Evolutionary conservation across 1,140 invertebrate species (phyloP).

Genomic region (Heliconius himera): DNA sequence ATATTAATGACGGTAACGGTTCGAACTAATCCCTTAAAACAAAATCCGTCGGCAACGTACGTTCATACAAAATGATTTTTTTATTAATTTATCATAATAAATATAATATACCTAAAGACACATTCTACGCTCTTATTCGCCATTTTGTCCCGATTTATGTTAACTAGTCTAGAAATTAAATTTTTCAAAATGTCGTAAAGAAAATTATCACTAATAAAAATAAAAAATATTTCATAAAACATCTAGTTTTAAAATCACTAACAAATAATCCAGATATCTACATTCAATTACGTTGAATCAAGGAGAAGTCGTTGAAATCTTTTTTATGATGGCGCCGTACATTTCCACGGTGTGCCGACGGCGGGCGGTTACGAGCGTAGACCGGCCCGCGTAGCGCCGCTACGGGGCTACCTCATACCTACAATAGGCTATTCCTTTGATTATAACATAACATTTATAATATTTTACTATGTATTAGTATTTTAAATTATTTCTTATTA

Average conservation of each 20-base stretch:
- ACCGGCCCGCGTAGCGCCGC: slow-evolving; percentile 7
- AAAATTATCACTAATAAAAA: too few species aligned
- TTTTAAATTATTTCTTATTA: too few species aligned
- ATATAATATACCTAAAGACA: not conserved
- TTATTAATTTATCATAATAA: not conserved
- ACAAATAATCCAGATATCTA: not conserved
- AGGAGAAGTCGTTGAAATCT: slow-evolving; percentile 25
- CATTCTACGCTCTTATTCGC: too few species aligned
- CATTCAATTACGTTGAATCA: not conserved
- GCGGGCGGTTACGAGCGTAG: slow-evolving; percentile 21
- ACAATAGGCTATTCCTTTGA: not conserved
- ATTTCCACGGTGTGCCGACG: slow-evolving; percentile 4
- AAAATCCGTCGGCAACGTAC: not conserved
- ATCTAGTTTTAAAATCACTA: not conserved
- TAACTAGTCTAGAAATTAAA: too few species aligned
- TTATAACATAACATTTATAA: not conserved
- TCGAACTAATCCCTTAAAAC: not conserved
- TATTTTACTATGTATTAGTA: not conserved
- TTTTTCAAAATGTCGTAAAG: too few species aligned
- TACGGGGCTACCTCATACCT: not conserved
- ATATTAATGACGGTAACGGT: not conserved
- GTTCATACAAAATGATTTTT: not conserved
- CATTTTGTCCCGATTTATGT: too few species aligned
- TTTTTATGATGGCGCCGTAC: slow-evolving; percentile 19
- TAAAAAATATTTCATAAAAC: too few species aligned